phyloP scores from a whole-genome alignment of 2,113 vertebrate species.

The Hemichromis elongatus region DNA sequence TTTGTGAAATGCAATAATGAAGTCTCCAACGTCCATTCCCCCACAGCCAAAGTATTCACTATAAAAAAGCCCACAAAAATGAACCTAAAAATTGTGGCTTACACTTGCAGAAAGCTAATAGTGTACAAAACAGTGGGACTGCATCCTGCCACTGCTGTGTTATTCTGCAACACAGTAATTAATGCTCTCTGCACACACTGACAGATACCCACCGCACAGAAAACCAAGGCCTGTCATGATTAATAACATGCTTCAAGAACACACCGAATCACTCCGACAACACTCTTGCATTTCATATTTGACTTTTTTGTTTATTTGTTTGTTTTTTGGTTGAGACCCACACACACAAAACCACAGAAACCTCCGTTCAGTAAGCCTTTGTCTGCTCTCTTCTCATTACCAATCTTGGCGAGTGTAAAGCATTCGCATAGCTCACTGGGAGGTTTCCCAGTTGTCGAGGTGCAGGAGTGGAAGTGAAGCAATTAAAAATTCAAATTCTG shows the following conservation, averaged over 20 bases:
- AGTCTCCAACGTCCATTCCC: slow-evolving; percentile 8
- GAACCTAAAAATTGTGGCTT: neutral
- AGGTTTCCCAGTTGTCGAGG: slow-evolving; percentile 40
- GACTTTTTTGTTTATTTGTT: neutral
- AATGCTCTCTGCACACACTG: neutral
- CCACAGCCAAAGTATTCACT: neutral
- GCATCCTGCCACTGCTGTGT: neutral
- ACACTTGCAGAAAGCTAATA: neutral
- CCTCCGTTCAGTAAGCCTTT: neutral
- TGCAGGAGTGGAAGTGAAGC: slow-evolving; percentile 10
- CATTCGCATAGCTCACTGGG: slow-evolving; percentile 18
- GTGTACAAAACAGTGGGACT: neutral
- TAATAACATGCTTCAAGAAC: slow-evolving; percentile 26
- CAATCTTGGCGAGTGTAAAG: slow-evolving; percentile 13
- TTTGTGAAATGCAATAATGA: slow-evolving; percentile 64
- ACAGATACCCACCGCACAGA: neutral
- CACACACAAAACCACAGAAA: neutral
- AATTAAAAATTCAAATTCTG: slow-evolving; percentile 27
- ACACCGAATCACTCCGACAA: neutral
- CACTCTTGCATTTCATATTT: neutral
- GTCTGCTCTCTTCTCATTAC: slow-evolving; percentile 30
- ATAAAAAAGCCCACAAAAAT: neutral
- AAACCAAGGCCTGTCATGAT: slow-evolving; percentile 3
- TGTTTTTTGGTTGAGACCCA: neutral
- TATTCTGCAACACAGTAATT: slow-evolving; percentile 21